Evolutionary conservation across 2,888 invertebrate species (phyloP).

Genomic region (Xanthorhoe spadicearia): DNA sequence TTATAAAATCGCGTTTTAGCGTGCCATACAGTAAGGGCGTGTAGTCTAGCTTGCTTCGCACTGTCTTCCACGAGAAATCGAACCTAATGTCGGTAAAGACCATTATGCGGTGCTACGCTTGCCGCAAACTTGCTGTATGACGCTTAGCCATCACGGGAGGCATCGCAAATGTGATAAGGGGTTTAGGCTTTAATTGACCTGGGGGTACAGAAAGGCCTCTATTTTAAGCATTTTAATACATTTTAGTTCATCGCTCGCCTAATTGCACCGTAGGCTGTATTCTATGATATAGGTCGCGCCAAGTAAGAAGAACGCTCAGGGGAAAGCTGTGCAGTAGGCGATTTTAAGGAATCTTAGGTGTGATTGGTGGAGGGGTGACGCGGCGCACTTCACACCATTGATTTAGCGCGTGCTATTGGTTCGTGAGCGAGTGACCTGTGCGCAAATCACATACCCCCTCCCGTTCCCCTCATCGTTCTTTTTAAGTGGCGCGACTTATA

Average conservation of each 20-base stretch:
- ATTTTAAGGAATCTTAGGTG: too few relatives aligned
- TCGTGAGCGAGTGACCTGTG: too few relatives aligned
- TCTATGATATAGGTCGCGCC: slow-evolving; percentile 10
- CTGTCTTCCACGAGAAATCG: slow-evolving; percentile 29
- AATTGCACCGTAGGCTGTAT: slow-evolving; percentile 36
- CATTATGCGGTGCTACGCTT: slow-evolving; percentile 21
- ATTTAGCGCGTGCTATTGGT: too few relatives aligned
- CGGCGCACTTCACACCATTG: too few relatives aligned
- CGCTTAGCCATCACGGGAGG: slow-evolving; percentile 53
- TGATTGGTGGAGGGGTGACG: too few relatives aligned
- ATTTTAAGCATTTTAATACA: slow-evolving; percentile 37
- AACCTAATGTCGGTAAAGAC: slow-evolving; percentile 15
- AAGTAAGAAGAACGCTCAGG: too few relatives aligned
- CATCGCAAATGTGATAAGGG: slow-evolving; percentile 74
- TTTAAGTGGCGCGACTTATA: too few relatives aligned
- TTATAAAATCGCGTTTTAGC: slow-evolving; percentile 21
- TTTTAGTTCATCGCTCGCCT: slow-evolving; percentile 46
- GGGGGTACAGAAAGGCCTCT: slow-evolving; percentile 35
- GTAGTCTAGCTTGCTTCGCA: slow-evolving; percentile 23
- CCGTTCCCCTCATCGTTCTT: too few relatives aligned
- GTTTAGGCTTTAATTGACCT: slow-evolving; percentile 80
- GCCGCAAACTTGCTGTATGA: slow-evolving; percentile 37
- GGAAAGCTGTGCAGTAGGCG: too few relatives aligned
- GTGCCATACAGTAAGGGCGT: slow-evolving; percentile 33
- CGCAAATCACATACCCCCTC: too few relatives aligned